Percentiles rank a stretch among this genome's conserved stretches.
Conservation (phyloP, 2,113 vertebrate species). For the Pluvianellus socialis region DNA sequence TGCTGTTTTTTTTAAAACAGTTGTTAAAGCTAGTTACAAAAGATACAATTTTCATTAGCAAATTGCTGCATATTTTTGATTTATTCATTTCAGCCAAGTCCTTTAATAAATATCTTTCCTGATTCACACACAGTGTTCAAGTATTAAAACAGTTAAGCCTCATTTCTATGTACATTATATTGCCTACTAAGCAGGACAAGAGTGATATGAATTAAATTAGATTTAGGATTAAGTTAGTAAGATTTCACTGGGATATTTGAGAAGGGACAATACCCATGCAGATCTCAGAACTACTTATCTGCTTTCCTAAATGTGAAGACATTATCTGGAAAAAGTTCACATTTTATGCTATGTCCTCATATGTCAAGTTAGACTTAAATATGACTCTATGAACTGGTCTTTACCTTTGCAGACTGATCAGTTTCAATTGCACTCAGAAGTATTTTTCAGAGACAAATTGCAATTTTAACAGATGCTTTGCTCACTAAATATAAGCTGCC, state of each 20-base stretch:
- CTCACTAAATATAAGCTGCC: not conserved
- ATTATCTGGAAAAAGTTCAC: not conserved
- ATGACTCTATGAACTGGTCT: not conserved
- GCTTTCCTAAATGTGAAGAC: not conserved
- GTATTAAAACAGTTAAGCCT: not conserved
- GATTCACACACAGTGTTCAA: not conserved
- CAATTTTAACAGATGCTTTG: not conserved
- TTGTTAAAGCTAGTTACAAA: not conserved
- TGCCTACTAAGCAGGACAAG: not conserved
- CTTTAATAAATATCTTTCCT: not conserved
- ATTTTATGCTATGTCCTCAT: not conserved
- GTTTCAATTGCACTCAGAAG: not conserved
- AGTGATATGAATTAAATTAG: not conserved
- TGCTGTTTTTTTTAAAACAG: not conserved
- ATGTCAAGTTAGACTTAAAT: not conserved
- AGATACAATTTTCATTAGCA: not conserved
- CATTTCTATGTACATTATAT: not conserved
- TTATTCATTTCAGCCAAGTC: not conserved
- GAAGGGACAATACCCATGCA: not conserved
- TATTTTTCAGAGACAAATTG: not conserved
- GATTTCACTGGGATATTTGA: not conserved
- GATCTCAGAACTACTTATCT: not conserved
- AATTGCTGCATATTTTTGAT: not conserved
- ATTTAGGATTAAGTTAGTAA: not conserved
- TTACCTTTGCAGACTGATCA: not conserved